Evolutionary conservation across 2,113 vertebrate species (phyloP).

Genomic region (Natator depressus): DNA sequence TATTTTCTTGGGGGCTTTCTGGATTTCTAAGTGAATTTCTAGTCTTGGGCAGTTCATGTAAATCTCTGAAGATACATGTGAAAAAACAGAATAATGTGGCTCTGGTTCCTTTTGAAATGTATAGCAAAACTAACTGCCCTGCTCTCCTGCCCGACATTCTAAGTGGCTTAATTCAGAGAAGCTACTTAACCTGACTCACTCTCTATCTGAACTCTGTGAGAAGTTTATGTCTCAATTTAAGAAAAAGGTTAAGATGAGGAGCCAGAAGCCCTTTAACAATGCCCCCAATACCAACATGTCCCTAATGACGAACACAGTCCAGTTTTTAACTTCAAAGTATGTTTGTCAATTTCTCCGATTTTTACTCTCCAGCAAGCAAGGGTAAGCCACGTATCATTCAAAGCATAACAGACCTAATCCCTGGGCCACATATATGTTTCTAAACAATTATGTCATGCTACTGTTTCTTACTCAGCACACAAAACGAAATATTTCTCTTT

Average conservation of each 20-base stretch:
- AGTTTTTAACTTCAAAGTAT: neutral
- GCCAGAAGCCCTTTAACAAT: neutral
- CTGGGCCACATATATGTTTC: neutral
- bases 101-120: neutral
- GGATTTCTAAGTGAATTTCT: neutral
- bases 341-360: neutral
- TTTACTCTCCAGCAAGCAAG: neutral
- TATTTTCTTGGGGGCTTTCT: neutral
- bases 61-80: neutral
- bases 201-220: neutral
- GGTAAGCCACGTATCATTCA: neutral
- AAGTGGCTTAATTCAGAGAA: neutral
- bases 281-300: neutral
- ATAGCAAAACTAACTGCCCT: constrained; percentile 11
- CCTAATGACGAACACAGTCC: neutral
- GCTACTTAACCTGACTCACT: neutral
- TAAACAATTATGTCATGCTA: neutral
- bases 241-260: neutral
- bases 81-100: neutral
- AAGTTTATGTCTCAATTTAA: neutral
- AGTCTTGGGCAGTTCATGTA: neutral
- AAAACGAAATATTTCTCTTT: constrained; percentile 32
- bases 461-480: constrained; percentile 24
- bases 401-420: neutral
- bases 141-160: neutral